phyloP scores from a whole-genome alignment of 2,113 vertebrate genomes.

The Tricholaema leucomelas region DNA sequence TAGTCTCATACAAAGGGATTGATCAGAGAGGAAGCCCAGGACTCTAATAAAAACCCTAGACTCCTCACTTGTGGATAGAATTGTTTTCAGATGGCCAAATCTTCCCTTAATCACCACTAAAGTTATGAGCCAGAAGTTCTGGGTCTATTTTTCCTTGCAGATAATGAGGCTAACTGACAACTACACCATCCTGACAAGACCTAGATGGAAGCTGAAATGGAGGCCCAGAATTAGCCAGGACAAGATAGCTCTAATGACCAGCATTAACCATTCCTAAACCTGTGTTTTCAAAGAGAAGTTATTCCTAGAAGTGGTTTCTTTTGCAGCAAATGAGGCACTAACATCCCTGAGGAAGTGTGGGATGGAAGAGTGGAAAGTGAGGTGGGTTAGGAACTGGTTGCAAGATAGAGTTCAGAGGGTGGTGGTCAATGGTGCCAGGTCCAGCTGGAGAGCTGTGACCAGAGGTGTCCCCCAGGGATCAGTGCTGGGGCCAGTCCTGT shows the following conservation, averaged over 20 bases:
- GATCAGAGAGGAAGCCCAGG: neutral
- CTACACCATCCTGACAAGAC: neutral
- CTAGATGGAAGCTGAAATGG: neutral
- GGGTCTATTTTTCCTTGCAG: neutral
- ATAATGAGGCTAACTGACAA: slow-evolving; percentile 40
- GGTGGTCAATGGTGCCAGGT: too few species aligned
- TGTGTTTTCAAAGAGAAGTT: neutral
- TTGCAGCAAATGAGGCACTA: neutral
- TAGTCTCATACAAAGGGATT: neutral
- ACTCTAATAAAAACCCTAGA: neutral
- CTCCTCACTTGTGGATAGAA: neutral
- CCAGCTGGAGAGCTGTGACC: too few species aligned
- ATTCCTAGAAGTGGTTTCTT: neutral
- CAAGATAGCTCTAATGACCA: neutral
- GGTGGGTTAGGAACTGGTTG: too few species aligned
- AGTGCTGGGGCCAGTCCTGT: too few species aligned
- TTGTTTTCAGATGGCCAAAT: neutral
- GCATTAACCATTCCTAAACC: slow-evolving; percentile 6
- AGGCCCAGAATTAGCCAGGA: neutral
- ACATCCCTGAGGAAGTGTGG: neutral
- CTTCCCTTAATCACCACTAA: neutral
- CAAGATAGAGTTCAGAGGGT: too few species aligned
- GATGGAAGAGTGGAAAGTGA: too few species aligned
- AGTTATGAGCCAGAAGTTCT: neutral
- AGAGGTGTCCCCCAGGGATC: too few species aligned